phyloP scores from a whole-genome alignment of 2,113 vertebrate genomes.

The Coryphaenoides rupestris region DNA sequence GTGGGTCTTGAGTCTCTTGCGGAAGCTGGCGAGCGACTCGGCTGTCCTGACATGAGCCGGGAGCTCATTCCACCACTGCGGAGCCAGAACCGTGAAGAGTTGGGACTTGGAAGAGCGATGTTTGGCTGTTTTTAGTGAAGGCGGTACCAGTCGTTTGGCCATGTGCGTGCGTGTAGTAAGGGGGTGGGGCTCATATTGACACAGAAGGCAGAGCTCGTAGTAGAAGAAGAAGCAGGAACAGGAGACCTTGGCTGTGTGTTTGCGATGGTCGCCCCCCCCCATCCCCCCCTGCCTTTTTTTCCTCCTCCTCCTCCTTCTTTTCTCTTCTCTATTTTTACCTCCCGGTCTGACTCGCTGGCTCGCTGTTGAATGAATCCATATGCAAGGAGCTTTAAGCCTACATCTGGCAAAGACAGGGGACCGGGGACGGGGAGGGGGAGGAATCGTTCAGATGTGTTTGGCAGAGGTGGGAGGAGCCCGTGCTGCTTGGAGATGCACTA shows the following conservation, averaged over 20 bases:
- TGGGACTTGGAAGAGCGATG: too few species aligned
- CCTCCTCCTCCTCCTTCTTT: too few species aligned
- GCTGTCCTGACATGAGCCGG: too few species aligned
- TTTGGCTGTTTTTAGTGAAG: too few species aligned
- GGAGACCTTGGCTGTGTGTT: conserved; percentile 38
- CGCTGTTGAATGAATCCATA: conserved; percentile 60
- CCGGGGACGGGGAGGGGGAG: conserved; percentile 6
- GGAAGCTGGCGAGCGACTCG: too few species aligned
- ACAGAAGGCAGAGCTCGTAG: conserved; percentile 34
- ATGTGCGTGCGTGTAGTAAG: background rate
- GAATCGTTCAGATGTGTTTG: conserved; percentile 29
- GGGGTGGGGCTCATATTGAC: conserved; percentile 31
- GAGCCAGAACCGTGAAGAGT: too few species aligned
- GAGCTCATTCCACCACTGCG: too few species aligned
- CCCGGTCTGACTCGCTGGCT: conserved; percentile 48
- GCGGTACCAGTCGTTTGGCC: too few species aligned
- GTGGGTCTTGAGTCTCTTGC: too few species aligned
- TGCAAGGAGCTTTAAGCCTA: conserved; percentile 53
- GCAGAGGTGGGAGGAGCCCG: conserved; percentile 9
- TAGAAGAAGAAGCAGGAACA: conserved; percentile 33
- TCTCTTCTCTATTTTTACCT: conserved; percentile 65
- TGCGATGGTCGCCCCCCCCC: conserved; percentile 38
- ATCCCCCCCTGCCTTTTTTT: conserved; percentile 10
- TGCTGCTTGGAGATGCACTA: conserved; percentile 6
- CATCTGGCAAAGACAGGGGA: too few species aligned